Evolutionary conservation across 1,140 invertebrate genomes (phyloP), one percentile per base, ranked within the genome.

Genomic region (Drosophila subobscura): DNA sequence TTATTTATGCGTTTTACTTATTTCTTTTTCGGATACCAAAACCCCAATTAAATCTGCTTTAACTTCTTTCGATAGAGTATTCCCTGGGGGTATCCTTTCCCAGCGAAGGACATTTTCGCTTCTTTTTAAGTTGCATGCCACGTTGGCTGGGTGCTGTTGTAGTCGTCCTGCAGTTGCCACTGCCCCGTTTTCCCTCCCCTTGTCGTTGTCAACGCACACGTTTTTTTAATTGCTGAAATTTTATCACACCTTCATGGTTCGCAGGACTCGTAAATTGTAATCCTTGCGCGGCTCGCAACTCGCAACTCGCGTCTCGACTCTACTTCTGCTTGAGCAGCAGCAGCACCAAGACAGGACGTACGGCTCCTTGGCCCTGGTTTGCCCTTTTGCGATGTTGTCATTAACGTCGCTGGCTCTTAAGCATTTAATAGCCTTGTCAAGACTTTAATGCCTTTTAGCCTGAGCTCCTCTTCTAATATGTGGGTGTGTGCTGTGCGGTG

Each of bases 341-440:
- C 41, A 55, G 42, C 10, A 14, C 12, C 25, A 25, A 8, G 25
- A 12, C 12, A 22, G 46, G 23, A 60, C 59, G 45, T 60, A 65
- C 63, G 64, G 61, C 65, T 67, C 60, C 65, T 65, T 68, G 49
- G 46, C 65, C 68, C 56, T 51, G 60, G 37, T 72, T 72, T 66
- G 66, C 66, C 55, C 59, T 64, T 63, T 64, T 75, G 50, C 55
- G 78, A 79, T 88, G 86, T 86, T 89, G 86, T 90, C 80, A 85
- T 90, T 81, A 85, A 86, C 78, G 81, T 90, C 88, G 86, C 83
- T 86, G 86, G 83, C 81, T 89, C 84, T 88, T 88, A 89, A 89
- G 86, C 72, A 86, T 89, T 89, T 89, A 89, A 89, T 89, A 86
- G 86, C 86, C 78, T 86, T 86, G 86, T 85, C 86, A 89, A 89